A percentile compares a stretch with the other conserved stretches of the same genome.
These are phyloP conservation scores for Hippocampus kuda DNA, from an alignment of 2,797 vertebrate species.

Conservation along the genomic window DNA sequence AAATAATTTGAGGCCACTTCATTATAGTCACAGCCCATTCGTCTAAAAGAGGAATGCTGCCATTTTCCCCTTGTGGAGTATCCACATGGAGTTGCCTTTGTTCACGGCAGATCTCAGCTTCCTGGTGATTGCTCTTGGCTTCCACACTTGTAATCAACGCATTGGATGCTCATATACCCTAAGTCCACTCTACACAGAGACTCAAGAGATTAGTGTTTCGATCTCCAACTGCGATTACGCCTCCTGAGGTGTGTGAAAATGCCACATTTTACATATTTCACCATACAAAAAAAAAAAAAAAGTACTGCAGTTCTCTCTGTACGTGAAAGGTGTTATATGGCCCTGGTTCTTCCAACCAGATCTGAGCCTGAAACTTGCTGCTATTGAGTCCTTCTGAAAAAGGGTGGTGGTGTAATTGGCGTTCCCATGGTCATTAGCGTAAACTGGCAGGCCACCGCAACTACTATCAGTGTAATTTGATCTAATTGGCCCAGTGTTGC, in stretches of 20 bases:
- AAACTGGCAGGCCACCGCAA: constrained; percentile 41
- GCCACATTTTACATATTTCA: constrained; percentile 73
- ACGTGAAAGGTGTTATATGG: constrained; percentile 33
- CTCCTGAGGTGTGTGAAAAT: constrained; percentile 62
- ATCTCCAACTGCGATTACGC: constrained; percentile 63
- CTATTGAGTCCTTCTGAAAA: constrained; percentile 26
- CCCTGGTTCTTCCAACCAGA: constrained; percentile 15
- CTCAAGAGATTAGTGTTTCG: constrained; percentile 53
- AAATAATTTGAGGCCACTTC: constrained; percentile 44
- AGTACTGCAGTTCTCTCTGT: constrained; percentile 30
- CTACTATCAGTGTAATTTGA: constrained; percentile 61
- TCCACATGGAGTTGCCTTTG: constrained; percentile 30
- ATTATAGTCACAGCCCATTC: constrained; percentile 45
- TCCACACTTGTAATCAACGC: constrained; percentile 56
- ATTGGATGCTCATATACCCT: constrained; percentile 29
- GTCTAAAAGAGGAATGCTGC: constrained; percentile 25
- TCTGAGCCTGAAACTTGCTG: constrained; percentile 14
- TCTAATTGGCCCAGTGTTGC: constrained; percentile 68
- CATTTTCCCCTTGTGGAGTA: constrained; percentile 31
- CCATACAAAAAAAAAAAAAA: constrained; percentile 14
- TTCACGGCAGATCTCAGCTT: constrained; percentile 22
- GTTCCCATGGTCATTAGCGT: constrained; percentile 49
- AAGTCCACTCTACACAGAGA: constrained; percentile 40
- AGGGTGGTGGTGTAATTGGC: constrained; percentile 50
- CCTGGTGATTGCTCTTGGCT: constrained; percentile 32